Evolutionary conservation across 2,888 invertebrate genomes (phyloP), one percentile per base, ranked within the genome.

Genomic region (Lithophane socia): DNA sequence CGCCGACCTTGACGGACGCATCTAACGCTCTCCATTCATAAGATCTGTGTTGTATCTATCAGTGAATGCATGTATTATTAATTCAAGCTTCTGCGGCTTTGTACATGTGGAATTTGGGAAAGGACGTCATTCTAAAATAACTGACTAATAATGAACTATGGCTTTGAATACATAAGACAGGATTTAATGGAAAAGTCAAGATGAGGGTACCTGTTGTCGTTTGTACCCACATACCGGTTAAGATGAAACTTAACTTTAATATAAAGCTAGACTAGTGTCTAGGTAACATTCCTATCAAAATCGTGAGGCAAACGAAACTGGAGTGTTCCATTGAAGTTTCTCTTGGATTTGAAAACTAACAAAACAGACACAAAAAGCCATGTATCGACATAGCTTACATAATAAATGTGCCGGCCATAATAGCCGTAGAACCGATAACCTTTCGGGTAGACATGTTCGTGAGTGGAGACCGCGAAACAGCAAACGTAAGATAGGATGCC

Each of bases 1-100:
- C 42, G 47, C 52, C 75, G 87, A 87, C 87, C 86, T 86, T 86
- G 87, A 66, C 73, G 76, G 84, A 79, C 85, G 84, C 84, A 81
- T 79, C 84, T 76, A 84, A 65, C 66, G 68, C 18, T 71, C 18
- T 58, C 70, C 86, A 86, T 86, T 86, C 86, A 86, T 73, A 63
- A 86, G 76, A 85, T 81, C 81, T 79, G 87, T 60, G 79, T 79
- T 71, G 18, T 79, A 75, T 84, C 83, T 67, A 72, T 84, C 86
- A 79, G 79, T 37, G 63, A 72, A 71, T 82, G 79, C 85, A 84
- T 75, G 60, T 77, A 74, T 85, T 86, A 83, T 65, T 78, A 61
- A 80, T 58, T 70, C 37, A n/a, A 56, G 60, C 21, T 44, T 71
- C 60, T 64, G 70, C 64, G 49, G 81, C 16, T 80, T 64, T 12